phyloP scores from a whole-genome alignment of 2,113 vertebrate genomes.

The Labeo catla region DNA sequence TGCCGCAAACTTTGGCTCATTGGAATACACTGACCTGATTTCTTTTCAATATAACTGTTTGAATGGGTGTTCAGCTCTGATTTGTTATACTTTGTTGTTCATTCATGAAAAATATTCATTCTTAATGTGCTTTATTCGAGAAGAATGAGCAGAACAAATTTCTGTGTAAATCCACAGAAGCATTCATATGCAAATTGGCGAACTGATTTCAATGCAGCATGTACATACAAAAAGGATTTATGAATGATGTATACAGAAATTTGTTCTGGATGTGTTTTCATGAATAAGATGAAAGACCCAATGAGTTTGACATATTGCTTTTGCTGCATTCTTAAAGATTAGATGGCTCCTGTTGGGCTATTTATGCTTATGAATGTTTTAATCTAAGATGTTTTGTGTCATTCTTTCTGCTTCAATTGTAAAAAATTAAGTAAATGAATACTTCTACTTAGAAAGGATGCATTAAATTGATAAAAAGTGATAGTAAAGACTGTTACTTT shows the following conservation, averaged over 20 bases:
- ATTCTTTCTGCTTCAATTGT: not conserved
- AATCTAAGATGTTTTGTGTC: not conserved
- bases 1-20: not conserved
- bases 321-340: not conserved
- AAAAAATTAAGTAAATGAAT: not conserved
- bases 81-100: not conserved
- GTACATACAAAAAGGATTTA: not conserved
- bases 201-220: not conserved
- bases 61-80: constrained; percentile 42
- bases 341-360: not conserved
- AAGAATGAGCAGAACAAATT: not conserved
- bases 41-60: constrained; percentile 50
- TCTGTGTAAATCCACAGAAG: not conserved
- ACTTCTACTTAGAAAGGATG: not conserved
- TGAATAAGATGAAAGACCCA: not conserved
- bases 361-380: not conserved
- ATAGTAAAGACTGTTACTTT: not conserved
- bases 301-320: not conserved
- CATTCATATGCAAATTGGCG: not conserved
- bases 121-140: not conserved
- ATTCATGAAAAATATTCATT: not conserved
- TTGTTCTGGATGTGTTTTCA: not conserved
- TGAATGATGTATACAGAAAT: constrained; percentile 4
- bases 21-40: constrained; percentile 45
- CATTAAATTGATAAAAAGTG: not conserved